Percentiles rank a stretch among this genome's conserved stretches.
phyloP scores from a whole-genome alignment of 2,888 invertebrate genomes.

The Cataglyphis cursor region DNA sequence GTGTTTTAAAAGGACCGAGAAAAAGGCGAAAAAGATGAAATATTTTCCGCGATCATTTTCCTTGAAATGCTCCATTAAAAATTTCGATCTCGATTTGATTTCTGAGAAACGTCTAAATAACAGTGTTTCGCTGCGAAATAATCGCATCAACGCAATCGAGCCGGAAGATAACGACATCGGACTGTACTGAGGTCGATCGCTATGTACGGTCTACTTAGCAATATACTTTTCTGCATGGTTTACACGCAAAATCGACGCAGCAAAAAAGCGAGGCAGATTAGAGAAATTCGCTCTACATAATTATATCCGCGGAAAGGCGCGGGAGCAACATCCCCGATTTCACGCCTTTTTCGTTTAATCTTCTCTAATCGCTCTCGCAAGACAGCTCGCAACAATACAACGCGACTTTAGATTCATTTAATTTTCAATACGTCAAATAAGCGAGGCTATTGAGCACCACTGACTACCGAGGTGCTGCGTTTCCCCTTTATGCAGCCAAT shows the following conservation, averaged over 20 bases:
- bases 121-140: not conserved
- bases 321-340: constrained; percentile 34
- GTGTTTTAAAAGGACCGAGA: not conserved
- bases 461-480: constrained; percentile 75
- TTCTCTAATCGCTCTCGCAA: not conserved
- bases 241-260: constrained; percentile 72
- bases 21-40: not conserved
- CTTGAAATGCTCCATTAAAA: not conserved
- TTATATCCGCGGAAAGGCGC: constrained; percentile 65
- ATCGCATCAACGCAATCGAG: constrained; percentile 31
- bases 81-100: constrained; percentile 18
- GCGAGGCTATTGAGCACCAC: constrained; percentile 74
- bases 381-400: not conserved
- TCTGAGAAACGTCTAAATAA: not conserved
- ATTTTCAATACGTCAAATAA: constrained; percentile 6
- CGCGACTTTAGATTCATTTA: not conserved
- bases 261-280: constrained; percentile 75
- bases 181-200: constrained; percentile 67
- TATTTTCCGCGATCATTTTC: not conserved
- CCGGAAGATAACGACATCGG: constrained; percentile 61
- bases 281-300: constrained; percentile 76
- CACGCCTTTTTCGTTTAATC: constrained; percentile 4
- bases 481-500: constrained; percentile 80
- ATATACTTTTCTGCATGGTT: constrained; percentile 75
- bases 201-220: constrained; percentile 77